Conservation (phyloP, 2,113 vertebrate species). For the Percina caprodes region DNA sequence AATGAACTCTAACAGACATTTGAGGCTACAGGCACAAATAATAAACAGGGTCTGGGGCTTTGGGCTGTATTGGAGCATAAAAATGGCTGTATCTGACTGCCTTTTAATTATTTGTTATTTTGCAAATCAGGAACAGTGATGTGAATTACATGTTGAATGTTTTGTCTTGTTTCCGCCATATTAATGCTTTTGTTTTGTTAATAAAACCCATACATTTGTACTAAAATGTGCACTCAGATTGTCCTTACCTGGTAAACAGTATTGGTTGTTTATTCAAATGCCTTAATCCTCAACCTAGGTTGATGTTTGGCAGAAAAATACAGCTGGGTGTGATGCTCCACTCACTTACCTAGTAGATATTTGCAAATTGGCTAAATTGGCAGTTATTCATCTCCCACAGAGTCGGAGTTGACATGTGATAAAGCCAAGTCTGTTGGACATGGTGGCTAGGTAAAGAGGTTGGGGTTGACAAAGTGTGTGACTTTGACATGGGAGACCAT, state of each 20-base stretch:
- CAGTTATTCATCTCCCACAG: not conserved
- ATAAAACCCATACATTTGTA: not conserved
- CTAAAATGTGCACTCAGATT: not conserved
- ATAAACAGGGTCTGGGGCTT: slow-evolving; percentile 37
- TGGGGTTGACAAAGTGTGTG: not conserved
- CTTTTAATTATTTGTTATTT: slow-evolving; percentile 31
- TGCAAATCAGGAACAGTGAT: not conserved
- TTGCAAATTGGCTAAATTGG: not conserved
- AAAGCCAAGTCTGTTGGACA: too few species aligned
- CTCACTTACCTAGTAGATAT: not conserved
- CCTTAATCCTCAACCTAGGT: too few species aligned
- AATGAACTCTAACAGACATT: slow-evolving; percentile 54
- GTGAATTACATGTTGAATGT: not conserved
- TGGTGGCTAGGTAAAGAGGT: not conserved
- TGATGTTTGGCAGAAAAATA: not conserved
- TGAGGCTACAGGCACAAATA: slow-evolving; percentile 32
- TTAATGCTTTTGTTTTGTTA: not conserved
- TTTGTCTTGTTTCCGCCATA: not conserved
- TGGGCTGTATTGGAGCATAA: slow-evolving; percentile 12
- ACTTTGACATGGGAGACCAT: not conserved
- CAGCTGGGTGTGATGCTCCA: not conserved
- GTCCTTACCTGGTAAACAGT: not conserved
- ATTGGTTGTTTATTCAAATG: not conserved
- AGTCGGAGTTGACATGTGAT: not conserved
- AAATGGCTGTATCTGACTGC: slow-evolving; percentile 21